phyloP scores from a whole-genome alignment of 2,113 vertebrate genomes.

The Tyto alba region DNA sequence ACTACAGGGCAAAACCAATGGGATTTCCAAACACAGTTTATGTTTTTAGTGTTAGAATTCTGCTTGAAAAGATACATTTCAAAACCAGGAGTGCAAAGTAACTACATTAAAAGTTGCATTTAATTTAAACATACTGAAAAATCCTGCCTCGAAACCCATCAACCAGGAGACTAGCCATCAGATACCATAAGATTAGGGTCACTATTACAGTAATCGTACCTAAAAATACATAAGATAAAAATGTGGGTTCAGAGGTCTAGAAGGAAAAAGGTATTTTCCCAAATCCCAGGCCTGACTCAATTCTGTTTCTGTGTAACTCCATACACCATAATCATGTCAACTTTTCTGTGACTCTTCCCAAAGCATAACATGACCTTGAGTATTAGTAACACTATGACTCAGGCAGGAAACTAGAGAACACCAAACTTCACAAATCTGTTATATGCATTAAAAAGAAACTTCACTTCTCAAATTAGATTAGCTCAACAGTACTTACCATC shows the following conservation, averaged over 20 bases:
- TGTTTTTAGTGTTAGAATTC: neutral
- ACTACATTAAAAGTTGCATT: neutral
- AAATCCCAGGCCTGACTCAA: neutral
- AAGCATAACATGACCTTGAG: neutral
- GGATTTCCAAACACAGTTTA: neutral
- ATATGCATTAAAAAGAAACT: neutral
- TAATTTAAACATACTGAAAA: neutral
- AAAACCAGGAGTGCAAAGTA: neutral
- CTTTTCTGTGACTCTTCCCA: neutral
- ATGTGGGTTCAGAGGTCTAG: neutral
- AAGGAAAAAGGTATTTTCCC: neutral
- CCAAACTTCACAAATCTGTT: neutral
- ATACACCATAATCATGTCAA: fast-evolving
- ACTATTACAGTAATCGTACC: neutral
- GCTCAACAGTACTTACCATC: conserved; percentile 12
- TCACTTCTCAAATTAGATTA: neutral
- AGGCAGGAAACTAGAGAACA: neutral
- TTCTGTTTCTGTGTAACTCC: neutral
- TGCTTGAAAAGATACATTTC: neutral
- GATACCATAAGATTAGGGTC: neutral
- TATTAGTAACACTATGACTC: neutral
- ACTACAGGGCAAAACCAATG: neutral
- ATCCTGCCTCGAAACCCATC: neutral
- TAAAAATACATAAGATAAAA: neutral
- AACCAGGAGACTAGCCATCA: neutral